Conservation (phyloP, 35 echinoderm and acorn worm species). For the Lytechinus pictus region DNA sequence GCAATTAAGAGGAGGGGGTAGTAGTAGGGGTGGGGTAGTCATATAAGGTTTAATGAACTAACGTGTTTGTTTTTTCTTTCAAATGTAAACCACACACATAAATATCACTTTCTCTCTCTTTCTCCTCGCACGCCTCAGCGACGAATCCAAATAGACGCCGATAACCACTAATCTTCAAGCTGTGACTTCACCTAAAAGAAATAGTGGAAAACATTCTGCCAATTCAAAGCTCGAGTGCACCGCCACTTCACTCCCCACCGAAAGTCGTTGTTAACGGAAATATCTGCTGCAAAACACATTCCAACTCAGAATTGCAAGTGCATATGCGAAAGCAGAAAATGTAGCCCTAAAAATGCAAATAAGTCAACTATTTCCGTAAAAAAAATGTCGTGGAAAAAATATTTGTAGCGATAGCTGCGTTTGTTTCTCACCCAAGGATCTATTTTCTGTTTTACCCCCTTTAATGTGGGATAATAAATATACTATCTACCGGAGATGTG, state of each 20-base stretch:
- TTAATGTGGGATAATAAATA: too few relatives aligned
- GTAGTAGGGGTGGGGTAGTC: background rate
- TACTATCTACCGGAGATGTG: too few relatives aligned
- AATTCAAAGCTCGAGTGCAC: background rate
- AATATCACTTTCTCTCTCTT: background rate
- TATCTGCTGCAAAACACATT: background rate
- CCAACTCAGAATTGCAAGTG: background rate
- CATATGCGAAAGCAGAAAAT: too few relatives aligned
- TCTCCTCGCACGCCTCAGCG: background rate
- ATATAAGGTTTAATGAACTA: background rate
- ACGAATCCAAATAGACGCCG: background rate
- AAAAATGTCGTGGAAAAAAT: too few relatives aligned
- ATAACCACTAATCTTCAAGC: background rate
- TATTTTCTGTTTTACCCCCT: too few relatives aligned
- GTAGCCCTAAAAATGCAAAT: background rate
- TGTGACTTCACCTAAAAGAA: background rate
- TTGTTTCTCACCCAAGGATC: too few relatives aligned
- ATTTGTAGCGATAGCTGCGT: too few relatives aligned
- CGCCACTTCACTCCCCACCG: background rate
- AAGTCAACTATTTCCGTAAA: background rate
- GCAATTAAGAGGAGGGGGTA: background rate
- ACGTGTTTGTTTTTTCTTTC: background rate
- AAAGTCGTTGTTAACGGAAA: background rate
- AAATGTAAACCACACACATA: background rate
- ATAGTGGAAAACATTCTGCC: background rate